Base-by-base conservation (phyloP, 2,113 vertebrate genomes). In the Aegypius monachus region DNA sequence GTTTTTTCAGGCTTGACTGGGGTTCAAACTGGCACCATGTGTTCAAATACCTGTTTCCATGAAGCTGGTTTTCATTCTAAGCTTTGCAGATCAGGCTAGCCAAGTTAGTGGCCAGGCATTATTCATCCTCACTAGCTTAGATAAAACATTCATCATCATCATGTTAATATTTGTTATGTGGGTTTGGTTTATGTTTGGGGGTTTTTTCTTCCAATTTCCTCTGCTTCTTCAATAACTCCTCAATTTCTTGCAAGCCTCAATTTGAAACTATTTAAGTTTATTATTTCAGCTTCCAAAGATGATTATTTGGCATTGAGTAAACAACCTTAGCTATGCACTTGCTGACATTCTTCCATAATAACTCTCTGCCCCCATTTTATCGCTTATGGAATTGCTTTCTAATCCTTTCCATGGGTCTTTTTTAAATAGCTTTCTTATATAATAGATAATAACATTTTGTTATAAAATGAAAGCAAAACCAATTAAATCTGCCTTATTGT, bases 401-500 rank as follows among this genome's bases (percentile, higher is more conserved):
- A 66, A 95, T 88, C 63, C 56, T 88, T 95, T 96, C 50, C 27
- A 34, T 79, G 42, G 42, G 8, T 81, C 25, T 81, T 75, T 62
- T 95, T 89, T 26, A 2, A 91, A 95, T 79, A 94, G 66, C 26
- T 61, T 90, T 86, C 75, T 88, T 95, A 81, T 62, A 71, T 62
- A 94, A 91, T 65, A 95, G 87, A 75, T 73, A 88, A 93, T 58
- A 95, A 81, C 82, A 72, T 96, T 93, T 95, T 95, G 45, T 90
- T 93, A 74, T 48, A 79, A 95, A 97, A 91, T 81, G 59, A 93
- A 96, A 96, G 90, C 87, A 93, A 94, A 95, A 71, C 86, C 70
- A 96, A 94, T 95, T 95, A 96, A 96, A 88, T 90, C 79, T 90
- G 81, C 61, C 59, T 73, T 93, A 86, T 94, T 91, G 87, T 97